A percentile compares a stretch with the other conserved stretches of the same genome.
These are phyloP conservation scores for Diogma glabrata DNA, from an alignment of 2,888 invertebrate species.

Conservation along the genomic window DNA sequence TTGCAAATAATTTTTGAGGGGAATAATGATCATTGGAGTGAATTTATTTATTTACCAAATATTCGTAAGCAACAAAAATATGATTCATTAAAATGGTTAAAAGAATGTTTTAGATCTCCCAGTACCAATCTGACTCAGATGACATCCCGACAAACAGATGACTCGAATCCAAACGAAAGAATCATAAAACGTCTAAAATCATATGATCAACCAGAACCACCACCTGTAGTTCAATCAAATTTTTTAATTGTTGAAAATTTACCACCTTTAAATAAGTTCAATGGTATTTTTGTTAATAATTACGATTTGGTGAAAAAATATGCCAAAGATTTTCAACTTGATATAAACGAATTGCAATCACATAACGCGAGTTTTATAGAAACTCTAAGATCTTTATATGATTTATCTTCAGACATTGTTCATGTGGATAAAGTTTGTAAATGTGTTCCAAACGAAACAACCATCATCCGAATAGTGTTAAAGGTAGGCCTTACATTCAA, in stretches of 20 bases:
- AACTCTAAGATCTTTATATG: constrained; percentile 44
- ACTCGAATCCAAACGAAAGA: constrained; percentile 40
- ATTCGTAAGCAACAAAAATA: constrained; percentile 42
- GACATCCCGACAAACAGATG: background rate
- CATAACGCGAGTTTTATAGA: constrained; percentile 21
- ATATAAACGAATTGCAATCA: background rate
- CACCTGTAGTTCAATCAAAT: constrained; percentile 22
- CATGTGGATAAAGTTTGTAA: background rate
- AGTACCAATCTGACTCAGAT: constrained; percentile 23
- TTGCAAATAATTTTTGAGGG: constrained; percentile 50
- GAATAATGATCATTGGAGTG: constrained; percentile 51
- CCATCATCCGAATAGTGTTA: background rate
- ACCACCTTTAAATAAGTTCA: background rate
- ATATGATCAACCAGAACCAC: constrained; percentile 48
- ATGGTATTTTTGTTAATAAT: constrained; percentile 18
- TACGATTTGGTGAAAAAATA: constrained; percentile 36
- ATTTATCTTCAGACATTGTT: constrained; percentile 23
- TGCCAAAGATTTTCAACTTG: constrained; percentile 25
- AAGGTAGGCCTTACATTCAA: no score
- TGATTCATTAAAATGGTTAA: constrained; percentile 44
- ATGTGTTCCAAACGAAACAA: background rate
- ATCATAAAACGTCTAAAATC: constrained; percentile 47
- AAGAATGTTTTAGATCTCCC: constrained; percentile 38
- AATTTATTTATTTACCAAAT: constrained; percentile 47
- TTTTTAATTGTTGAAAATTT: background rate